phyloP scores from a whole-genome alignment of 2,113 vertebrate species.

The Taurulus bubalis region DNA sequence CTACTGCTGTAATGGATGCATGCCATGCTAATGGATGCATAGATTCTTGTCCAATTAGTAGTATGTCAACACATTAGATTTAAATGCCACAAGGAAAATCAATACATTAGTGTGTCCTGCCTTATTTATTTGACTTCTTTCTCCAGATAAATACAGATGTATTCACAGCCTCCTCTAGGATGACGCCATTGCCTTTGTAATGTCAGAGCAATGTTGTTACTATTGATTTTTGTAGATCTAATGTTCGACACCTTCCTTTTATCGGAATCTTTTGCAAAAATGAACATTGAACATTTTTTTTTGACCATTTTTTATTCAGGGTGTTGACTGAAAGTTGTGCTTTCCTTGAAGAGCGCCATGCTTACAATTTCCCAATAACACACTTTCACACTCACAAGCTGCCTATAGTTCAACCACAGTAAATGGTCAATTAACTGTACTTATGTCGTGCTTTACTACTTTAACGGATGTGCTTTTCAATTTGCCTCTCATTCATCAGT shows the following conservation, averaged over 20 bases:
- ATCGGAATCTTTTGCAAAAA: neutral
- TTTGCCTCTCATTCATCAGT: neutral
- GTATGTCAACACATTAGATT: constrained; percentile 17
- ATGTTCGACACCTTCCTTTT: neutral
- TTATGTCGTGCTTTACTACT: neutral
- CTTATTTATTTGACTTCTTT: neutral
- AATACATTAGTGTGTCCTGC: neutral
- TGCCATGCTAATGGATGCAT: constrained; percentile 18
- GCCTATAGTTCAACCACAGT: neutral
- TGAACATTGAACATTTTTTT: neutral
- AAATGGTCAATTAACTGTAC: neutral
- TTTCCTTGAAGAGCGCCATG: neutral
- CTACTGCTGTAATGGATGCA: constrained; percentile 24
- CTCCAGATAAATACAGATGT: neutral
- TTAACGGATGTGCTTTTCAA: constrained; percentile 6
- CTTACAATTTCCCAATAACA: neutral
- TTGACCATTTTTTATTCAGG: neutral
- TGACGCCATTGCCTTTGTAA: neutral
- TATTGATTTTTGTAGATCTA: neutral
- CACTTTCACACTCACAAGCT: neutral
- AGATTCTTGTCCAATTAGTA: constrained; percentile 24
- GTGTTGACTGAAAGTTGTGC: neutral
- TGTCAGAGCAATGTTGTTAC: neutral
- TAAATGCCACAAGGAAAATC: constrained; percentile 9
- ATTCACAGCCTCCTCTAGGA: neutral